Evolutionary conservation across 2,113 vertebrate species (phyloP).

Genomic region (Heloderma charlesbogerti): DNA sequence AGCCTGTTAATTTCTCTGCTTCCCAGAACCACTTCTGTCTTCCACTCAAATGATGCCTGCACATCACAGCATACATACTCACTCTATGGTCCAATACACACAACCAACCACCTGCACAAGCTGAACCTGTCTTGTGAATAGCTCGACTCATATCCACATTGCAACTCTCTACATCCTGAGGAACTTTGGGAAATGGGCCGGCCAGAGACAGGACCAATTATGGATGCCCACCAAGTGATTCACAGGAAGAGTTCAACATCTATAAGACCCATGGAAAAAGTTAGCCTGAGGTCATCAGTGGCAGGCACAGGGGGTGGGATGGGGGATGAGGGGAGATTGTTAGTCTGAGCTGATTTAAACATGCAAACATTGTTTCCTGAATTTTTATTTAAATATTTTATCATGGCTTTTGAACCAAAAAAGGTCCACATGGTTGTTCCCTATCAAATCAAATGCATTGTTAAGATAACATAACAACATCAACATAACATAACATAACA

Average conservation of each 20-base stretch:
- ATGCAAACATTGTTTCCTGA: background rate
- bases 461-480: background rate
- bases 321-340: background rate
- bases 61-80: background rate
- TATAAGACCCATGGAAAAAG: background rate
- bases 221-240: background rate
- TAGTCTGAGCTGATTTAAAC: background rate
- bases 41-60: background rate
- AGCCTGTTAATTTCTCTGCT: background rate
- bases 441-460: background rate
- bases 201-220: background rate
- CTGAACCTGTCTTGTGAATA: background rate
- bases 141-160: background rate
- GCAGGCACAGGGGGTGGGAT: too few species aligned
- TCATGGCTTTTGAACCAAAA: background rate
- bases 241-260: background rate
- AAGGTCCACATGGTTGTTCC: background rate
- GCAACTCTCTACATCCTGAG: background rate
- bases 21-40: background rate
- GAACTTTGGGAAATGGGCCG: background rate
- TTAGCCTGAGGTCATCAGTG: background rate
- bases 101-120: background rate
- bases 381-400: background rate
- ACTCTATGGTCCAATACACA: background rate
- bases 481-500: background rate